Conservation (phyloP, 2,888 invertebrate genomes). For the Tyria jacobaeae region DNA sequence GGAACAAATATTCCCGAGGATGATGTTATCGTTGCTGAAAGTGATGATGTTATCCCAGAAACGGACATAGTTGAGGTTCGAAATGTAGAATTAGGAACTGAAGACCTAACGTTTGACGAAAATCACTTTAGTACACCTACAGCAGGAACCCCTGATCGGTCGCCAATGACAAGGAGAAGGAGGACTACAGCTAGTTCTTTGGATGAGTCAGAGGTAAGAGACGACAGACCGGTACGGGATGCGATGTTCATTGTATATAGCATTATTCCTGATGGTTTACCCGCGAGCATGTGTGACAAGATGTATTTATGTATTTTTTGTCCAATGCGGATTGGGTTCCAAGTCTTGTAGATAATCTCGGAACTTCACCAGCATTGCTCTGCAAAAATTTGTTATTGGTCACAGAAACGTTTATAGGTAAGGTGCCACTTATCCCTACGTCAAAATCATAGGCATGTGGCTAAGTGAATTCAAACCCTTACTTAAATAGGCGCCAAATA, state of each 20-base stretch:
- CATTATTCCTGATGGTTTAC: background rate
- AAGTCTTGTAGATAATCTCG: background rate
- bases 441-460: background rate
- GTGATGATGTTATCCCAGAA: constrained; percentile 18
- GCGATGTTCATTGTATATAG: constrained; percentile 48
- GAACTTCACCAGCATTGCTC: background rate
- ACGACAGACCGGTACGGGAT: constrained; percentile 48
- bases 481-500: no score
- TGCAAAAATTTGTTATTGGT: background rate
- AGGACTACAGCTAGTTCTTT: constrained; percentile 71
- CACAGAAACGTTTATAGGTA: background rate
- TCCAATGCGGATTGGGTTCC: background rate
- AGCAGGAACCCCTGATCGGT: constrained; percentile 67
- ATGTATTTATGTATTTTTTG: background rate
- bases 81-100: constrained; percentile 52
- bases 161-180: constrained; percentile 55
- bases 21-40: constrained; percentile 25
- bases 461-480: background rate
- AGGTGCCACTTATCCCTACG: background rate
- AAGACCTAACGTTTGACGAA: constrained; percentile 76
- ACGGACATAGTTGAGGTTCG: constrained; percentile 36
- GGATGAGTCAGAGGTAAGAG: constrained; percentile 83
- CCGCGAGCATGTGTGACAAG: background rate
- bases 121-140: constrained; percentile 84
- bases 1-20: constrained; percentile 16